Base-by-base conservation (phyloP, 2,113 vertebrate genomes). In the Phalacrocorax carbo region DNA sequence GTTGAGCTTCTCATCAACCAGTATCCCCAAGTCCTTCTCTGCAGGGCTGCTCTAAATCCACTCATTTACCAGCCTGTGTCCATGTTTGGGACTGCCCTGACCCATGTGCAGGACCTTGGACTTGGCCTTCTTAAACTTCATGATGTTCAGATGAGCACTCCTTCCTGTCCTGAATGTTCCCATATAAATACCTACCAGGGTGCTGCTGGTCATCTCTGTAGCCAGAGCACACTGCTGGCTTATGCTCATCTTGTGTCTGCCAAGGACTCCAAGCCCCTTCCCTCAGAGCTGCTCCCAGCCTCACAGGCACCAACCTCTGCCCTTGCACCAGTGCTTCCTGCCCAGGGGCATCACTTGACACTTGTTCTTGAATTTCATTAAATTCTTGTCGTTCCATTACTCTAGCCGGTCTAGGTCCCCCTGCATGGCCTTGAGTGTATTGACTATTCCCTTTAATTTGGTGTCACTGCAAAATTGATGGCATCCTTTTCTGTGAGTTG, bases 301-400 rank as follows among this genome's bases (percentile, higher is more conserved):
- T 51, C 29, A 12, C 23, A 36, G 18, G 2, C 30, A 14, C 17
- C 2, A 0, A 8, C 7, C 22, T 38, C 5, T 42, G 34, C 6
- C 42, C 40, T 71, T 52, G 48, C 14, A 62, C 12, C 10, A 10
- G 5, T 18, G 10, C 52, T 55, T 51, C 23, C 32, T 61, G 46
- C 18, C 29, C 52, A 30, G 8, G 7, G 19, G 11, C 34, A 44
- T 14, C 9, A 15, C 14, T 25, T 3, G 6, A 10, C 8, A 34
- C 49, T 73, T 64, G 11, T 15, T 78, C 34, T 64, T 58, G 38
- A 44, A 64, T 8, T 48, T 58, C 12, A 21, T 38, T 12, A 48
- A 16, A 13, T 88, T 86, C 36, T 30, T 60, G 2, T 18, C 12
- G 22, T 14, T 51, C n/a, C 26, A 10, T 64, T 69, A 58, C 34